Conservation (phyloP, 2,797 vertebrate species). For the Pampus argenteus region DNA sequence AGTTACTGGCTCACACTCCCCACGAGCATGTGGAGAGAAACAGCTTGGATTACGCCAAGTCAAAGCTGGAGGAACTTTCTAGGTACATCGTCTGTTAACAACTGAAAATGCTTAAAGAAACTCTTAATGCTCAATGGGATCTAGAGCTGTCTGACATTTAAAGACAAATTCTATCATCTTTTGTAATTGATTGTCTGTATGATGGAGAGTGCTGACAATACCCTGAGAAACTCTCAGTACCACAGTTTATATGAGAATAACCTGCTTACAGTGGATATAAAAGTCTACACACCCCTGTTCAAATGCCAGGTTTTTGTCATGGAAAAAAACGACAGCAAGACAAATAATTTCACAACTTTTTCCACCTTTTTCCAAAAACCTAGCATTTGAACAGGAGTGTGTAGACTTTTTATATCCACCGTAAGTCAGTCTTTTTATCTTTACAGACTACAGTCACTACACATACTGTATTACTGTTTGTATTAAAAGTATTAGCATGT, state of each 20-base stretch:
- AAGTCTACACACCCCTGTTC: no score
- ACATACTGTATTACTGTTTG: not conserved
- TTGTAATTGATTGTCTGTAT: not conserved
- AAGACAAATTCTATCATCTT: not conserved
- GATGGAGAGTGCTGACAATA: no score
- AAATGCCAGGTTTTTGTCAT: no score
- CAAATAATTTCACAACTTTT: no score
- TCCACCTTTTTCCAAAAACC: no score
- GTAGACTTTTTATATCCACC: no score
- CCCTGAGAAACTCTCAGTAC: not conserved
- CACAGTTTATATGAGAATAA: no score
- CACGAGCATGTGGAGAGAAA: slow-evolving; percentile 98
- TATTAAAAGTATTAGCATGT: not conserved
- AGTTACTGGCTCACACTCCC: slow-evolving; percentile 96
- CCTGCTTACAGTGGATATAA: no score
- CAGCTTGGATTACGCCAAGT: slow-evolving; percentile 97
- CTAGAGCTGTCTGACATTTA: not conserved
- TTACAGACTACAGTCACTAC: not conserved
- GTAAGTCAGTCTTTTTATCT: no score
- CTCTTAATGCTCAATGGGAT: not conserved
- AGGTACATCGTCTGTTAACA: slow-evolving; percentile 80
- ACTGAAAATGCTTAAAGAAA: not conserved
- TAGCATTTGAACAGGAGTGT: no score
- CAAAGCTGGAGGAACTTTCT: slow-evolving; percentile 97
- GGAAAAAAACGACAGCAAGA: no score